These are phyloP conservation scores for Parauchenoglanis ngamensis DNA, from an alignment of 2,797 vertebrate species.

Conservation along the genomic window DNA sequence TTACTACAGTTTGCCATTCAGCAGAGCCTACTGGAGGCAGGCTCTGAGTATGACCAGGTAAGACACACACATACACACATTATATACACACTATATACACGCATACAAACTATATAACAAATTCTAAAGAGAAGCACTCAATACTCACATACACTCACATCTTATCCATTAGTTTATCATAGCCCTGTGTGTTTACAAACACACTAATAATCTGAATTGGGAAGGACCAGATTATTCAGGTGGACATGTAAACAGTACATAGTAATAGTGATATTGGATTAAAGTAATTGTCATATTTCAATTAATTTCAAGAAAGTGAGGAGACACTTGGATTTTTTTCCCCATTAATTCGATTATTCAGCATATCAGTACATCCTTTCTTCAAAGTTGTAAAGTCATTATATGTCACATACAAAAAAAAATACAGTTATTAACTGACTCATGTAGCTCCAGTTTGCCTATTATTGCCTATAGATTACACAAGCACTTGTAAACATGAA, in stretches of 20 bases:
- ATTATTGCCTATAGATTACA: not conserved
- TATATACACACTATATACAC: no score
- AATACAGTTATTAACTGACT: not conserved
- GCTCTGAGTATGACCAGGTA: slow-evolving; percentile 96
- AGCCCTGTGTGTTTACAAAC: not conserved
- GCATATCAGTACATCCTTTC: not conserved
- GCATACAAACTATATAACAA: not conserved
- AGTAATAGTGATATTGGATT: not conserved
- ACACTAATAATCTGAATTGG: not conserved
- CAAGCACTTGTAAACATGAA: not conserved
- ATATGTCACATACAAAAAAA: not conserved
- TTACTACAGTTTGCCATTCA: slow-evolving; percentile 96
- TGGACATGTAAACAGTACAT: not conserved
- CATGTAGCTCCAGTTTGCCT: not conserved
- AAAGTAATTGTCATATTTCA: not conserved
- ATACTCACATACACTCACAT: not conserved
- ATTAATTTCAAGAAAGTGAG: not conserved
- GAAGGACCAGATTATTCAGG: not conserved
- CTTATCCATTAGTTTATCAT: not conserved
- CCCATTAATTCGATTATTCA: not conserved
- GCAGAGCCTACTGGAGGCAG: slow-evolving; percentile 94
- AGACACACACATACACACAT: slow-evolving; percentile 13
- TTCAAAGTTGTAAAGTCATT: not conserved
- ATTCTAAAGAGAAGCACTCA: not conserved
- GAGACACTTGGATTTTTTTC: not conserved